Evolutionary conservation across 2,888 invertebrate genomes (phyloP).

Genomic region (Drosophila siamana): DNA sequence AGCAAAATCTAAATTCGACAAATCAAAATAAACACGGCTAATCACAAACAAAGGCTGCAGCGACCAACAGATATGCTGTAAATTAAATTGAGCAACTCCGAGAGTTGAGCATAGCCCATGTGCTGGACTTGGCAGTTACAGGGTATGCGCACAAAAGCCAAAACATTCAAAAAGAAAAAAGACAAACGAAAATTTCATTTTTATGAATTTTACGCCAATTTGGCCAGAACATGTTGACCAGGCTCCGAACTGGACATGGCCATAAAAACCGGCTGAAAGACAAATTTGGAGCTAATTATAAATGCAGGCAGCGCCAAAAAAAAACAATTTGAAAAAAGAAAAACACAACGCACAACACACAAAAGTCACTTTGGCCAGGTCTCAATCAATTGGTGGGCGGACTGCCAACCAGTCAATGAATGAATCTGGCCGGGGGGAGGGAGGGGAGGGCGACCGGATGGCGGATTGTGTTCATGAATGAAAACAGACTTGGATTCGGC

Average conservation of each 20-base stretch:
- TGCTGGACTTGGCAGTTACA: not conserved
- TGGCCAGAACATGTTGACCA: slow-evolving; percentile 59
- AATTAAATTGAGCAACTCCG: not conserved
- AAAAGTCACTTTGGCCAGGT: slow-evolving; percentile 32
- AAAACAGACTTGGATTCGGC: slow-evolving; percentile 35
- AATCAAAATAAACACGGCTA: slow-evolving; percentile 47
- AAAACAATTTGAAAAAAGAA: slow-evolving; percentile 5
- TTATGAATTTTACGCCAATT: slow-evolving; percentile 68
- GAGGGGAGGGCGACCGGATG: slow-evolving; percentile 30
- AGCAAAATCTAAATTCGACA: slow-evolving; percentile 35
- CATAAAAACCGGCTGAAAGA: slow-evolving; percentile 68
- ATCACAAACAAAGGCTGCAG: slow-evolving; percentile 23
- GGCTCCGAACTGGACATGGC: slow-evolving; percentile 60
- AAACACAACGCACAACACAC: too few relatives aligned
- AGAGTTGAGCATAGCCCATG: not conserved
- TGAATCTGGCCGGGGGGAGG: not conserved
- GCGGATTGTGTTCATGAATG: slow-evolving; percentile 61
- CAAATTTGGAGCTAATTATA: slow-evolving; percentile 79
- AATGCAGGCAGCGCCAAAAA: slow-evolving; percentile 65
- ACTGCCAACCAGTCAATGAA: slow-evolving; percentile 35
- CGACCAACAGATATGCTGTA: slow-evolving; percentile 16
- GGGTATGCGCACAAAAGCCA: slow-evolving; percentile 25
- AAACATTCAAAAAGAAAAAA: too few relatives aligned
- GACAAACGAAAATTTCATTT: slow-evolving; percentile 52
- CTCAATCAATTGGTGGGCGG: slow-evolving; percentile 49